Conservation (phyloP, 2,888 invertebrate genomes). For the Heteromurus nitidus region DNA sequence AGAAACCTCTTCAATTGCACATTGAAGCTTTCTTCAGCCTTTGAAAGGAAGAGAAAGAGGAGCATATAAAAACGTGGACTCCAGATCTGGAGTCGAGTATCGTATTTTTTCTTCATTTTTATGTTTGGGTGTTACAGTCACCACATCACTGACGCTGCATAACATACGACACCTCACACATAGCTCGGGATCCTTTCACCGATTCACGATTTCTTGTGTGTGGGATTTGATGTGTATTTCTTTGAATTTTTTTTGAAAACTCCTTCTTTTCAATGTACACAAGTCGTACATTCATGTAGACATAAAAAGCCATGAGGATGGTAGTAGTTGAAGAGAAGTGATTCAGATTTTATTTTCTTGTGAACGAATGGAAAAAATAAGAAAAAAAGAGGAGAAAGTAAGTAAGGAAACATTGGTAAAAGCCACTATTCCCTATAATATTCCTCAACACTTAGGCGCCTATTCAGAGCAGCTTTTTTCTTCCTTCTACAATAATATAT, state of each 20-base stretch:
- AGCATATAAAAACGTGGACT: not conserved
- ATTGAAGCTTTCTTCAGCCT: no score
- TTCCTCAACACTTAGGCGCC: conserved; percentile 25
- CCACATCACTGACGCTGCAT: not conserved
- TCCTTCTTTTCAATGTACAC: conserved; percentile 17
- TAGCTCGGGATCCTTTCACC: conserved; percentile 4
- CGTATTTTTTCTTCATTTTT: conserved; percentile 16
- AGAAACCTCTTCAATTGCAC: no score
- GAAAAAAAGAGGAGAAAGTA: conserved; percentile 5
- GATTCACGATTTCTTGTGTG: not conserved
- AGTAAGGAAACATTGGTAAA: not conserved
- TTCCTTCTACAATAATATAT: not conserved
- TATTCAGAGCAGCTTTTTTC: conserved; percentile 3
- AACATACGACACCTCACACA: not conserved
- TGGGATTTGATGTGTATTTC: conserved; percentile 23
- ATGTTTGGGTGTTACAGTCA: not conserved
- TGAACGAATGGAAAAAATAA: conserved; percentile 2
- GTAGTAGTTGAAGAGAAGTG: conserved; percentile 11
- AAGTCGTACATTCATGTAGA: not conserved
- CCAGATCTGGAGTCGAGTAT: conserved; percentile 1
- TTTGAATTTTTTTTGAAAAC: conserved; percentile 19
- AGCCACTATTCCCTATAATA: conserved; percentile 33
- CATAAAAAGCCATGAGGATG: conserved; percentile 13
- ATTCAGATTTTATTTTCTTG: conserved; percentile 19
- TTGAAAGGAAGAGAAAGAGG: not conserved